A percentile compares a stretch with the other conserved stretches of the same genome.
Conservation (phyloP, 2,113 vertebrate species). For the Anas platyrhynchos region DNA sequence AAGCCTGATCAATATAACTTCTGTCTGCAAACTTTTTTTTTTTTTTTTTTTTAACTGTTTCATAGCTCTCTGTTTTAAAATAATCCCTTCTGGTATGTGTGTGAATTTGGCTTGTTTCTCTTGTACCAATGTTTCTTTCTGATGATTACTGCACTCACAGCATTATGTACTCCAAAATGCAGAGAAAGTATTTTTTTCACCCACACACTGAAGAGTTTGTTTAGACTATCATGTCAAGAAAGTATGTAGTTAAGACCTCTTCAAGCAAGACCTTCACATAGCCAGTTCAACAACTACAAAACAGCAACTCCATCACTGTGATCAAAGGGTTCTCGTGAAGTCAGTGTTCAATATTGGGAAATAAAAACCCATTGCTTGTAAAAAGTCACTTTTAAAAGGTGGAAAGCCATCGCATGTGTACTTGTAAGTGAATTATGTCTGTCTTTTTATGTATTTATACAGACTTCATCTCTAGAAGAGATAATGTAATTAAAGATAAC, state of each 20-base stretch:
- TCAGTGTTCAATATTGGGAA: not conserved
- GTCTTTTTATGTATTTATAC: not conserved
- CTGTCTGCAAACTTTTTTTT: not conserved
- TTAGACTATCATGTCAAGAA: not conserved
- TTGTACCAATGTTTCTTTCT: not conserved
- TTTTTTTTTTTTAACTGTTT: not conserved
- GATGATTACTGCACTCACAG: not conserved
- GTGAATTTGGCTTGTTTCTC: not conserved
- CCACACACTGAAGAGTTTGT: not conserved
- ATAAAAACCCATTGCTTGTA: not conserved
- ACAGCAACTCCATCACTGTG: fast-evolving
- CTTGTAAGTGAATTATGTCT: not conserved
- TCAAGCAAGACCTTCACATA: not conserved
- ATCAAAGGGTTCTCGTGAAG: not conserved
- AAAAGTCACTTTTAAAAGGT: not conserved
- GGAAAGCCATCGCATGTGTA: not conserved
- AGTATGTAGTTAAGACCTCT: not conserved
- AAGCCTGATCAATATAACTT: not conserved
- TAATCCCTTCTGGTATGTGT: not conserved
- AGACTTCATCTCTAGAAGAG: not conserved
- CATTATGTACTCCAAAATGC: not conserved
- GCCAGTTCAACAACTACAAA: not conserved
- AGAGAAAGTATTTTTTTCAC: not conserved
- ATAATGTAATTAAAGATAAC: conserved; percentile 16
- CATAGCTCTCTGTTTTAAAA: not conserved